Evolutionary conservation across 2,113 vertebrate species (phyloP).

Genomic region (Cebus imitator): DNA sequence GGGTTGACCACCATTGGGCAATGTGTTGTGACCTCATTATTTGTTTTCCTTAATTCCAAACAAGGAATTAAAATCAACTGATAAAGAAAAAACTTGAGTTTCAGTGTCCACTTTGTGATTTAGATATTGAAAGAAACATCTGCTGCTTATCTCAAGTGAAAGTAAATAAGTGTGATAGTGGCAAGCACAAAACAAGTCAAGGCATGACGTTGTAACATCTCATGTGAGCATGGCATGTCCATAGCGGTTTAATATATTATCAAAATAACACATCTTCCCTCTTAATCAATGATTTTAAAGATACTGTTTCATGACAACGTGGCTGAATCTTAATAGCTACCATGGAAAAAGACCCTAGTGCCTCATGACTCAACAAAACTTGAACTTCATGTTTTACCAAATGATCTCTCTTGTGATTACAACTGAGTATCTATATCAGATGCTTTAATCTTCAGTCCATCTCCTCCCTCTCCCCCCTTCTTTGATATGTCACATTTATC

Average conservation of each 20-base stretch:
- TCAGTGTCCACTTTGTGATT: neutral
- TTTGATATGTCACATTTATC: neutral
- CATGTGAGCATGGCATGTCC: neutral
- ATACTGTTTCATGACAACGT: neutral
- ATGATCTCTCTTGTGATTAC: neutral
- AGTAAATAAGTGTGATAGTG: neutral
- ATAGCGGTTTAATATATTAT: neutral
- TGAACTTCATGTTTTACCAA: neutral
- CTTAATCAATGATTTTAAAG: neutral
- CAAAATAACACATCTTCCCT: neutral
- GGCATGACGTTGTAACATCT: neutral
- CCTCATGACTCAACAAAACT: neutral
- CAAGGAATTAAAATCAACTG: neutral
- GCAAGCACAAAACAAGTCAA: neutral
- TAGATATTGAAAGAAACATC: neutral
- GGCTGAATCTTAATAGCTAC: neutral
- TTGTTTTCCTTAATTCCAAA: neutral
- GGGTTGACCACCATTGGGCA: too few species aligned
- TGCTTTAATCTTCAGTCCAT: neutral
- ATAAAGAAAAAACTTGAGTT: neutral
- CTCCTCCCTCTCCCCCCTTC: fast-evolving
- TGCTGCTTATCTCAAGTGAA: neutral
- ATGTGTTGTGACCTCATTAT: neutral
- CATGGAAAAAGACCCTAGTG: neutral
- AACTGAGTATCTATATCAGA: neutral